These are phyloP conservation scores for Colius striatus DNA, from an alignment of 2,113 vertebrate genomes.

Conservation along the genomic window DNA sequence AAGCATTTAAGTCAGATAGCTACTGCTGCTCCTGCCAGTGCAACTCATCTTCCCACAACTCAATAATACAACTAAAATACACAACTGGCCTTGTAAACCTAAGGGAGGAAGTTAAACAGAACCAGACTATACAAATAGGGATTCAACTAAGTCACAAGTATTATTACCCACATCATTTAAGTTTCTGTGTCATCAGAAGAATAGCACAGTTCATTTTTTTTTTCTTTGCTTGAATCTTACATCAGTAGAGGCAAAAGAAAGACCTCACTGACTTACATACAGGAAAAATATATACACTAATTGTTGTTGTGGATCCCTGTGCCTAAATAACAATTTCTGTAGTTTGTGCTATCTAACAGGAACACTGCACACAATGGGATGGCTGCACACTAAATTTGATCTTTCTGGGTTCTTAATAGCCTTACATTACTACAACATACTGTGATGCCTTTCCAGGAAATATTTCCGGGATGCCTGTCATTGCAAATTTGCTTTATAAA, in stretches of 20 bases:
- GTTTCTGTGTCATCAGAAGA: background rate
- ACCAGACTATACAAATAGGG: background rate
- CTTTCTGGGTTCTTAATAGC: background rate
- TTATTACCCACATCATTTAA: background rate
- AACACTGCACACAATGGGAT: too few species aligned
- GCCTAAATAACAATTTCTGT: background rate
- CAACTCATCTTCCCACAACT: background rate
- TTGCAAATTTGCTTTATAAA: background rate
- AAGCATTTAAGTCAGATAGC: background rate
- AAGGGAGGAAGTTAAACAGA: background rate
- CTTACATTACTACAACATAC: background rate
- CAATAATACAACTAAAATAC: background rate
- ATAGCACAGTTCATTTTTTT: background rate
- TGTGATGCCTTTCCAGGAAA: background rate
- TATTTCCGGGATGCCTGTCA: background rate
- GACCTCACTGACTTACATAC: background rate
- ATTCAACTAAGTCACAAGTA: background rate
- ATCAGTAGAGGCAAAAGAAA: background rate
- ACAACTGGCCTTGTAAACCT: background rate
- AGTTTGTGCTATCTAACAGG: background rate
- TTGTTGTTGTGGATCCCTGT: background rate
- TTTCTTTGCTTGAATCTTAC: background rate
- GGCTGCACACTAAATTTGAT: background rate
- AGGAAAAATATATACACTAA: too few species aligned
- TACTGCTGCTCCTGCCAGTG: background rate